Conservation (phyloP, 2,888 invertebrate species). For the Aelia acuminata region DNA sequence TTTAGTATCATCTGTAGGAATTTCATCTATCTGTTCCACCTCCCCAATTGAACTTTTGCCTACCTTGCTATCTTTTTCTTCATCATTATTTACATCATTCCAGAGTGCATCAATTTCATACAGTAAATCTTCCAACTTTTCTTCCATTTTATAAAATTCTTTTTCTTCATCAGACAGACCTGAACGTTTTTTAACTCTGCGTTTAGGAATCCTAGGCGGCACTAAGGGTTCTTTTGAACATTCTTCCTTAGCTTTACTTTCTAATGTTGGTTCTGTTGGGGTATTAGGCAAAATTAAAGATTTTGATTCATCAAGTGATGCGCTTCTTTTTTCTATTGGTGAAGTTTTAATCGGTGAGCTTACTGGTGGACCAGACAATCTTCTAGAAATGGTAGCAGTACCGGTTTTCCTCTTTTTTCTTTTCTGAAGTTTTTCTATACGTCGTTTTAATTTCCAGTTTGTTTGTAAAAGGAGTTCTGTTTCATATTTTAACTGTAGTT, state of each 20-base stretch:
- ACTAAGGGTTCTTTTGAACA: not conserved
- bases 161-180: conserved; percentile 50
- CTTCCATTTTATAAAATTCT: conserved; percentile 48
- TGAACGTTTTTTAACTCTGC: conserved; percentile 34
- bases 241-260: not conserved
- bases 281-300: not conserved
- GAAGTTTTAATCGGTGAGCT: not conserved
- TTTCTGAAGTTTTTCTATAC: conserved; percentile 13
- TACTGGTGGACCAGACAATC: not conserved
- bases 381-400: not conserved
- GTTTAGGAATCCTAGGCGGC: not conserved
- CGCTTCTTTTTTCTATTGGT: conserved; percentile 28
- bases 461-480: conserved; percentile 51
- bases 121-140: conserved; percentile 53
- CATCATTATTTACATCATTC: conserved; percentile 54
- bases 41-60: not conserved
- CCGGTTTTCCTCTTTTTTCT: conserved; percentile 43
- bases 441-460: conserved; percentile 40
- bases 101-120: conserved; percentile 54
- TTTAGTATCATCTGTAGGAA: not conserved
- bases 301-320: conserved; percentile 53
- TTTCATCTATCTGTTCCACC: not conserved
- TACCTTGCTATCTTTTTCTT: conserved; percentile 53
- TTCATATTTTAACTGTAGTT: conserved; percentile 42
- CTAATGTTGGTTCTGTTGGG: not conserved